Base-by-base conservation (phyloP, 2,888 invertebrate species). In the Actias luna region DNA sequence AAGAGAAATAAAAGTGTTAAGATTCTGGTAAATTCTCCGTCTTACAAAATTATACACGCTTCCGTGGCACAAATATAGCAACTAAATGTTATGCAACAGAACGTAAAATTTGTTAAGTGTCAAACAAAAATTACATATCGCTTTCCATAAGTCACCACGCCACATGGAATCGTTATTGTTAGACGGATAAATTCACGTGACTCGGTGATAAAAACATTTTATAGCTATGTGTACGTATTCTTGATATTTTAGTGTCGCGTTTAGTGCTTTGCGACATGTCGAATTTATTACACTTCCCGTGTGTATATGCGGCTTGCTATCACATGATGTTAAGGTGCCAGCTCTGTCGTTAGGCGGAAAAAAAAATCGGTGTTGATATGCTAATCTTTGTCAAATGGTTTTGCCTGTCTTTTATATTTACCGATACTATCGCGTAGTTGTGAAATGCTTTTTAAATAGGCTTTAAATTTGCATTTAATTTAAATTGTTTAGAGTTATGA, bases 101-200 rank as follows among this genome's bases (percentile, higher is more conserved):
- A 50, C 22, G 16, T 12, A 22, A 50, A 50, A 12, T 22, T 25
- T 12, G 46, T 50, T 46, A 22, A 22, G 46, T 46, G 46, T 12
- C 3, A 22, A 46, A 46, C 22, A 22, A 22, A 7, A 7, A 46
- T 46, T 46, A 46, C 46, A 10, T 46, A 14, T 46, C 22, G 22
- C 46, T 22, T 46, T 18, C 46, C 46, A 46, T 22, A 46, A 46
- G 22, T 46, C 46, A 5, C n/a, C 39, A 46, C 46, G 46, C 18
- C 46, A 10, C 22, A 22, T 5, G 22, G 46, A 46, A 18, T 46
- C 25, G 29, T 29, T 55, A 55, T 29, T 55, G 2, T 29, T 27
- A 35, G 62, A 36, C 16, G 35, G 22, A 64, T 64, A 65, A 67
- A 65, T 65, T 68, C 74, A 70, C 73, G 74, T 77, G 77, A 74